Evolutionary conservation across 1,140 invertebrate genomes (phyloP).

Genomic region (Ctenoplectra terminalis): DNA sequence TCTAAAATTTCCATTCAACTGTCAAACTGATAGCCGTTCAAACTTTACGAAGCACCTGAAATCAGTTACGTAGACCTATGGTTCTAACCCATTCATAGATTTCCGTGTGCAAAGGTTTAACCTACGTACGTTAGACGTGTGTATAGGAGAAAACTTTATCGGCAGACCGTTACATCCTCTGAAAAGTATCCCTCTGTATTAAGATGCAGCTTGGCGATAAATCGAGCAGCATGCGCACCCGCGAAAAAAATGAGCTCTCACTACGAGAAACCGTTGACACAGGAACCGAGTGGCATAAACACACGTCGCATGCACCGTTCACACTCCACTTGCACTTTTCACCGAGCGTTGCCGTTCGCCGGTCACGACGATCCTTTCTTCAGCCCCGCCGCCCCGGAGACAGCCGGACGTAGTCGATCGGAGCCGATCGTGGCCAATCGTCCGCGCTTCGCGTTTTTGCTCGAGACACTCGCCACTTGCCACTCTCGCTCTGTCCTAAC

Average conservation of each 20-base stretch:
- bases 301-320: constrained; percentile 43
- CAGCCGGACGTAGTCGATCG: constrained; percentile 59
- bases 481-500: constrained; percentile 35
- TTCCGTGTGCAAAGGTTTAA: background rate
- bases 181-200: background rate
- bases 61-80: background rate
- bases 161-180: constrained; percentile 16
- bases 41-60: background rate
- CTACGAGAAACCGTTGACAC: constrained; percentile 39
- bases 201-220: background rate
- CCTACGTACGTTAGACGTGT: constrained; percentile 33
- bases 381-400: background rate
- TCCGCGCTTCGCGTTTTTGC: constrained; percentile 28
- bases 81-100: background rate
- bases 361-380: constrained; percentile 47
- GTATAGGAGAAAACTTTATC: background rate
- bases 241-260: background rate
- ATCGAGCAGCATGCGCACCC: background rate
- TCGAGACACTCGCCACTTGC: constrained; percentile 16
- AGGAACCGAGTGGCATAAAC: constrained; percentile 16
- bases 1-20: background rate
- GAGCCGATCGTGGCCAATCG: constrained; percentile 44
- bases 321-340: constrained; percentile 67
- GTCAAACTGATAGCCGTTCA: background rate
- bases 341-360: constrained; percentile 30